A percentile compares a stretch with the other conserved stretches of the same genome.
These are phyloP conservation scores for Coleophora deauratella DNA, from an alignment of 2,888 invertebrate species.

Conservation along the genomic window DNA sequence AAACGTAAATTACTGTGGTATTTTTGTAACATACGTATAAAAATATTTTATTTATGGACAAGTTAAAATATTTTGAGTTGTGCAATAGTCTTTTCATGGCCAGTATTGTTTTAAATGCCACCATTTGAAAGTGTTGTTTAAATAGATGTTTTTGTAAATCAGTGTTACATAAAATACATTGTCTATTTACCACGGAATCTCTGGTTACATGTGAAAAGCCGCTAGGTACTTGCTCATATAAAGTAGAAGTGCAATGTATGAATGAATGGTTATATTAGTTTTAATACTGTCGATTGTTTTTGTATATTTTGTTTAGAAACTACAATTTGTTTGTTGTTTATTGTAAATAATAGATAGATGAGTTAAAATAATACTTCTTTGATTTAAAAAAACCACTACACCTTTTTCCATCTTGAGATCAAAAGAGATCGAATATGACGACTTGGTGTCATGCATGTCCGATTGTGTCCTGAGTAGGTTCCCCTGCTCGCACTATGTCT, in stretches of 20 bases:
- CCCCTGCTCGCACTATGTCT: too few relatives aligned
- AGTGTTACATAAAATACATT: too few relatives aligned
- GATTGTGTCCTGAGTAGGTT: too few relatives aligned
- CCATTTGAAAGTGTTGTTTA: too few relatives aligned
- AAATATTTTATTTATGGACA: slow-evolving; percentile 4
- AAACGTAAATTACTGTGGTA: slow-evolving; percentile 21
- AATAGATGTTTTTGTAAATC: too few relatives aligned
- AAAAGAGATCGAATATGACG: too few relatives aligned
- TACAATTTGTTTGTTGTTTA: slow-evolving; percentile 59
- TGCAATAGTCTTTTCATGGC: slow-evolving; percentile 17
- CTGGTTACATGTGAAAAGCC: too few relatives aligned
- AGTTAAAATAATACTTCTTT: slow-evolving; percentile 47
- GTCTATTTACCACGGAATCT: too few relatives aligned
- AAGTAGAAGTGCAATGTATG: slow-evolving; percentile 3
- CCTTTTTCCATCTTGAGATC: too few relatives aligned
- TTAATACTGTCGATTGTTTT: slow-evolving; percentile 38
- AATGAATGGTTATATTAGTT: slow-evolving; percentile 20
- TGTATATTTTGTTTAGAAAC: slow-evolving; percentile 57
- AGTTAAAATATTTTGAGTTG: slow-evolving; percentile 8
- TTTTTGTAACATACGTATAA: slow-evolving; percentile 11
- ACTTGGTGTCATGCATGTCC: too few relatives aligned
- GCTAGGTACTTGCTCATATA: background rate
- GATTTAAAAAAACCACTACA: too few relatives aligned
- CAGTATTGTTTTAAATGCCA: too few relatives aligned
- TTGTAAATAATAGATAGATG: slow-evolving; percentile 70